phyloP scores from a whole-genome alignment of 2,888 invertebrate genomes.

The Elgonia sp. region DNA sequence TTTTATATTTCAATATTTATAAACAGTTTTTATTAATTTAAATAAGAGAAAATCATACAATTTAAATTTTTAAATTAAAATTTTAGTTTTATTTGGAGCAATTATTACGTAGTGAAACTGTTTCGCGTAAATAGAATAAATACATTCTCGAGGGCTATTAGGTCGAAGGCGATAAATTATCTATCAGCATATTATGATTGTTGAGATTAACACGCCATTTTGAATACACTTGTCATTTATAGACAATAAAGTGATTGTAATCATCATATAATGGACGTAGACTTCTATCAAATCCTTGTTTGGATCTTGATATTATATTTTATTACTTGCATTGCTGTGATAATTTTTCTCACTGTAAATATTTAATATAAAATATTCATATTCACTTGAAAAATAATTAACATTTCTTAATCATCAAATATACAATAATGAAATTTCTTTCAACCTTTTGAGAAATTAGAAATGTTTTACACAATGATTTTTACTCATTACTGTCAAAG shows the following conservation, averaged over 20 bases:
- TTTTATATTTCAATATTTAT: too few relatives aligned
- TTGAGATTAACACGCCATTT: conserved; percentile 27
- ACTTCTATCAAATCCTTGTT: conserved; percentile 11
- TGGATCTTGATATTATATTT: not conserved
- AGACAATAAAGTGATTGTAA: conserved; percentile 28
- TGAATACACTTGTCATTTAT: conserved; percentile 38
- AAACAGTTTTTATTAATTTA: too few relatives aligned
- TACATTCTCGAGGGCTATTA: not conserved
- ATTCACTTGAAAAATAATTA: too few relatives aligned
- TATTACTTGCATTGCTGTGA: not conserved
- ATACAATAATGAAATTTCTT: too few relatives aligned
- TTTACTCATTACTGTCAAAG: too few relatives aligned
- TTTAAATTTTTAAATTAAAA: too few relatives aligned
- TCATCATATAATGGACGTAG: conserved; percentile 26
- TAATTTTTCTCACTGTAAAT: conserved; percentile 19
- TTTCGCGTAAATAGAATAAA: not conserved
- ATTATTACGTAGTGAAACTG: not conserved
- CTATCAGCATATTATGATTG: conserved; percentile 42
- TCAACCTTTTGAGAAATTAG: too few relatives aligned
- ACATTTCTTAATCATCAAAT: too few relatives aligned
- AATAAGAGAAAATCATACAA: too few relatives aligned
- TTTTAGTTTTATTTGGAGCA: too few relatives aligned
- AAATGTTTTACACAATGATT: too few relatives aligned
- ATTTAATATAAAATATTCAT: not conserved
- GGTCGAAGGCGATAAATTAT: conserved; percentile 50